These are phyloP conservation scores for Mustelus asterias DNA, from an alignment of 2,113 vertebrate genomes.

Conservation along the genomic window DNA sequence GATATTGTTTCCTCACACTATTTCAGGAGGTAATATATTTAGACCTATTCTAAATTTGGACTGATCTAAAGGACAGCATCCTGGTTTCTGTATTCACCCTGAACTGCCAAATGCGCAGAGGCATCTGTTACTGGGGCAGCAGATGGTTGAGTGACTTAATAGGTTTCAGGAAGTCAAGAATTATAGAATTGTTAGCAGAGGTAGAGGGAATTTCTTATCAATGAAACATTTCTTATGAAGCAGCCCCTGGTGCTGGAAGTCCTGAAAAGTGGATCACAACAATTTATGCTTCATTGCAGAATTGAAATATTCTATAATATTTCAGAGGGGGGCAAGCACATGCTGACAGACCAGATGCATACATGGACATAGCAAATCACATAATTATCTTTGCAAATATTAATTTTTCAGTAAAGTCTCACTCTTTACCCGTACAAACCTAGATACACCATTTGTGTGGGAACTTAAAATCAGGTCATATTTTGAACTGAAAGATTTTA, in stretches of 20 bases:
- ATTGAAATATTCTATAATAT: not conserved
- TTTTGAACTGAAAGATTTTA: not conserved
- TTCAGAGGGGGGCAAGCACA: not conserved
- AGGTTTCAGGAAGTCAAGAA: not conserved
- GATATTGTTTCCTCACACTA: not conserved
- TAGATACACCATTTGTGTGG: not conserved
- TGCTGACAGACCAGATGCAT: not conserved
- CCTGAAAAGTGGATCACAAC: not conserved
- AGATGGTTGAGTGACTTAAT: not conserved
- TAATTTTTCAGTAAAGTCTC: not conserved
- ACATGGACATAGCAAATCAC: not conserved
- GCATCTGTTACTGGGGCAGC: conserved; percentile 20
- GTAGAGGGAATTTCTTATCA: not conserved
- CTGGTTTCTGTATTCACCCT: not conserved
- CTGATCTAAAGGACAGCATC: not conserved
- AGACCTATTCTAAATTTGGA: conserved; percentile 2
- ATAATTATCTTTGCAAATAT: not conserved
- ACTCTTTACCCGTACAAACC: not conserved
- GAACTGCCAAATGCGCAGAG: not conserved
- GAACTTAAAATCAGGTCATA: not conserved
- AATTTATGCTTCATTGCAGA: not conserved
- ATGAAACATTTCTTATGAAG: not conserved
- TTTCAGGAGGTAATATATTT: not conserved
- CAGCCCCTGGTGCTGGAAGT: not conserved
- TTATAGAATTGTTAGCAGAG: not conserved